Evolutionary conservation across 1,140 invertebrate species (phyloP), one percentile per base, ranked within the genome.

Genomic region (Drosophila parabipectinata): DNA sequence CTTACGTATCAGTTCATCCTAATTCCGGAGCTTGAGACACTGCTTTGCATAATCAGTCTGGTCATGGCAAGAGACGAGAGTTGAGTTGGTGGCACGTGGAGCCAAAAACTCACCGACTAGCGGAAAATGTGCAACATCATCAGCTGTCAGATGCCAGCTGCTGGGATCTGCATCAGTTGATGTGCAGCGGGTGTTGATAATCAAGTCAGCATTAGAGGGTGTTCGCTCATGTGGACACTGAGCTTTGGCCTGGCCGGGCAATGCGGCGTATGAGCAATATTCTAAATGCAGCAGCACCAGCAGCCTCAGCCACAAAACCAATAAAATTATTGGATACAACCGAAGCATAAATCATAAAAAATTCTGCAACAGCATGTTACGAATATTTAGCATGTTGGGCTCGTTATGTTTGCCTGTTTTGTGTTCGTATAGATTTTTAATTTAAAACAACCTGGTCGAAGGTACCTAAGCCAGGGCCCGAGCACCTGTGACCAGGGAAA

Each of bases 141-240:
- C 74, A 85, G 79, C 58, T 74, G 77, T 64, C 77, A 79, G 52
- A 66, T 78, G 82, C 74, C 79, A 87, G 71, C 67, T 82, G 79
- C 79, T 39, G 14, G 39, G 41, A 15, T 44, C 44, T 74, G 52
- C 60, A 69, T 75, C 81, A 73, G 41, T 15, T 44, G 77, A 72
- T 75, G 82, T 75, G 74, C 82, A 85, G 56, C 75, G 51, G 73
- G 61, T 84, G 82, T 61, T 78, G 81, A 87, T 85, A 85, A 87
- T 85, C 78, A 85, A 87, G 78, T 85, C 74, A 78, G 72, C 82
- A 78, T 58, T 81, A 78, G 63, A 47, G 50, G 52, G 51, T 74
- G 73, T 50, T 72, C 77, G 68, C 57, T 84, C 80, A 85, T 77
- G 77, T 77, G 81, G 62, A 82, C 63, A 28, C 8, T 26, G 56